These are phyloP conservation scores for Anolis carolinensis DNA, from an alignment of 2,113 vertebrate species.

Conservation along the genomic window DNA sequence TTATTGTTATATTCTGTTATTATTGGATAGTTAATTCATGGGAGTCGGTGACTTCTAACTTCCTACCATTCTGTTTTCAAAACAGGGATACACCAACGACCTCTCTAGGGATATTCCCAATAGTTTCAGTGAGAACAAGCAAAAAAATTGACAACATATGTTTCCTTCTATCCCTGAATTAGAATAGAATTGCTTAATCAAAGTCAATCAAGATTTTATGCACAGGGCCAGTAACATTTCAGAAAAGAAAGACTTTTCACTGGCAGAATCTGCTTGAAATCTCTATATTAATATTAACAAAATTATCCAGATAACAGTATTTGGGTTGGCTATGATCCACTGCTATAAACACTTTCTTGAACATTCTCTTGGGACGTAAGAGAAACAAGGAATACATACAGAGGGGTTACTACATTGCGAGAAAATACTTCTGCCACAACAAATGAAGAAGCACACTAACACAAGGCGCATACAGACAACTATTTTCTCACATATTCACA, in stretches of 20 bases:
- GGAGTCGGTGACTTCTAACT: not conserved
- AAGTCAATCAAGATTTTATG: not conserved
- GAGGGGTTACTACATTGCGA: not conserved
- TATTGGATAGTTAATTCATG: not conserved
- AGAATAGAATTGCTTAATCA: not conserved
- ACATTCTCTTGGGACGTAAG: not conserved
- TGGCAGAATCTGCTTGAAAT: not conserved
- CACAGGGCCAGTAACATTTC: not conserved
- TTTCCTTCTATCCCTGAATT: not conserved
- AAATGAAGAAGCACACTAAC: not conserved
- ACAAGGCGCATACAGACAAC: not conserved
- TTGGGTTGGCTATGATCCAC: too few species aligned
- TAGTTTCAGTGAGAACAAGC: not conserved
- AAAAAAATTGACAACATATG: not conserved
- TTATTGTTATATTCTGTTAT: not conserved
- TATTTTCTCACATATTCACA: not conserved
- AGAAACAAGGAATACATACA: not conserved
- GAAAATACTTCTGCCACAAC: conserved; percentile 4
- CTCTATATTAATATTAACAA: not conserved
- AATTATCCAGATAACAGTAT: not conserved
- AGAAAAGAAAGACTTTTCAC: not conserved
- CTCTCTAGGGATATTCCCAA: not conserved
- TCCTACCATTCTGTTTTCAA: not conserved
- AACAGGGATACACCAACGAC: not conserved
- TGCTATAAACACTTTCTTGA: not conserved